A percentile compares a stretch with the other conserved stretches of the same genome.
These are phyloP conservation scores for Tupiocoris notatus DNA, from an alignment of 2,888 invertebrate species.

Conservation along the genomic window DNA sequence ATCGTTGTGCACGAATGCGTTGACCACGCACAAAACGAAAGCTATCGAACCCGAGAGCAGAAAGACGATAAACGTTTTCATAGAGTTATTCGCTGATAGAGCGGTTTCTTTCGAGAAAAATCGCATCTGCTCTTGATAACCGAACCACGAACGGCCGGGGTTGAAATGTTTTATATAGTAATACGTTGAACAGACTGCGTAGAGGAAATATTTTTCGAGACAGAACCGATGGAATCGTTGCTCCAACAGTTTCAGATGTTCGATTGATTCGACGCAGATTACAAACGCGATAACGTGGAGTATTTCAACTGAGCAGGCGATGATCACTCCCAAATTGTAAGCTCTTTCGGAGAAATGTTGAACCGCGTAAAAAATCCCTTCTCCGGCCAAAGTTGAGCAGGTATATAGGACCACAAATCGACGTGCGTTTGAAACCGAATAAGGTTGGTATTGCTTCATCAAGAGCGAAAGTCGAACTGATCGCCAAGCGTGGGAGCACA, in stretches of 20 bases:
- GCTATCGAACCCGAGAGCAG: neutral
- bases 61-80: neutral
- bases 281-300: neutral
- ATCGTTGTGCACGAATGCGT: neutral
- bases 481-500: neutral
- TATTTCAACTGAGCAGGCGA: neutral
- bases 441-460: neutral
- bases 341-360: neutral
- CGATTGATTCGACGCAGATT: neutral
- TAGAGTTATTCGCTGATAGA: neutral
- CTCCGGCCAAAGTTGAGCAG: neutral
- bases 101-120: neutral
- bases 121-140: neutral
- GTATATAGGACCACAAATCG: neutral
- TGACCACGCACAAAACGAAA: neutral
- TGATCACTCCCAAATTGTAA: neutral
- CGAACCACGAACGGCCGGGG: neutral
- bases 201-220: neutral
- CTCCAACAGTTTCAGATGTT: neutral
- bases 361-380: neutral
- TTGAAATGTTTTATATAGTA: neutral
- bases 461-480: neutral
- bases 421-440: neutral
- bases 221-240: neutral
- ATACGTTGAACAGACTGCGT: neutral